Base-by-base conservation (phyloP, 1,140 invertebrate species). In the Drosophila persimilis region DNA sequence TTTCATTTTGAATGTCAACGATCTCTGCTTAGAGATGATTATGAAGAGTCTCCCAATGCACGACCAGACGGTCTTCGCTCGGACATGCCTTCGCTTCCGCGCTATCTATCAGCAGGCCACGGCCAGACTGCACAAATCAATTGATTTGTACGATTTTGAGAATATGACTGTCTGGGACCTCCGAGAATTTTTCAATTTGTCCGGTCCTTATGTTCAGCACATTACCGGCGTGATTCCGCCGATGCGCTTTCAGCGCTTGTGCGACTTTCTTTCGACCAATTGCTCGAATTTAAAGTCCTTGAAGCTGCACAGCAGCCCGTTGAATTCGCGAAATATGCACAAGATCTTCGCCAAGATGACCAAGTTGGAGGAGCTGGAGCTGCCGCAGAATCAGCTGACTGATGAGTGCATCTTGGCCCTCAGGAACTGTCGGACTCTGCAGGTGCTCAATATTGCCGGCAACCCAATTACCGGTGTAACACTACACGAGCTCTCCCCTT, bases 101-200 rank as follows among this genome's bases (percentile, higher is more conserved):
- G 50, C 20, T 0, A 6, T 85, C 1, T 84, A 85, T 26, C 26
- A 65, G n/a, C 5, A 11, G 5, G 24, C 52, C n/a, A 53, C 72
- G 0, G 50, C 59, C 8, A 35, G 20, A 0, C 8, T 77, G 6
- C 62, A 85, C 35, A 85, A 50, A 31, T 20, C 2, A 0, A 1
- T 80, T 0, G 31, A 73, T 8, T 47, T 70, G 6, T 2, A 6
- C 0, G 6, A 57, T 0, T 69, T 90, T 1, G 26, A 46, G 0
- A 3, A 8, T 0, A 44, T 90, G 65, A 86, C 86, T 0, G 43
- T 77, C 3, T 90, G 86, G 81, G 76, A 90, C 29, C 46, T 80
- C 8, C 77, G 64, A 2, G 73, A 84, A 15, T 90, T 90, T 24
- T 84, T 90, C 24, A 8, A 11, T 0, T 39, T 88, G 3, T 81